Evolutionary conservation across 2,888 invertebrate genomes (phyloP).

Genomic region (Notodonta dromedarius): DNA sequence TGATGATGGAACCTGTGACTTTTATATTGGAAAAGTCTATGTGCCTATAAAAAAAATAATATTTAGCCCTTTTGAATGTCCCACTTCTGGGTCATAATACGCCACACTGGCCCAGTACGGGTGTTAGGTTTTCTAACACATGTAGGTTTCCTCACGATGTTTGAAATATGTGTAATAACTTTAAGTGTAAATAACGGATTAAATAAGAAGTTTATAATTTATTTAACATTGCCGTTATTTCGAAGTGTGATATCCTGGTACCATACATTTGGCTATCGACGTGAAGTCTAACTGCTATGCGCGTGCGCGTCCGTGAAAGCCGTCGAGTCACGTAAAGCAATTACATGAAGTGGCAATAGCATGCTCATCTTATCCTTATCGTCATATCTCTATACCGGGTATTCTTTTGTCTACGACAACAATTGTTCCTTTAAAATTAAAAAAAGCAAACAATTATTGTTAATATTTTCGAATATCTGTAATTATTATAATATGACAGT

Average conservation of each 20-base stretch:
- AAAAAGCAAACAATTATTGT: background rate
- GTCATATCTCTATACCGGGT: slow-evolving; percentile 37
- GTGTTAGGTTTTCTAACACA: no score
- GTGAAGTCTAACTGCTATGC: slow-evolving; percentile 20
- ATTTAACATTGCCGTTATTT: background rate
- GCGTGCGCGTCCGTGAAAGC: slow-evolving; percentile 48
- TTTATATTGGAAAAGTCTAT: background rate
- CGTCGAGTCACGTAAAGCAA: slow-evolving; percentile 58
- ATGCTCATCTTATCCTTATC: slow-evolving; percentile 43
- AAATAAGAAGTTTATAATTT: background rate
- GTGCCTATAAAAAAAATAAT: background rate
- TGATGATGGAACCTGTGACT: slow-evolving; percentile 13
- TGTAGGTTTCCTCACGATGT: no score
- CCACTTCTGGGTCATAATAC: no score
- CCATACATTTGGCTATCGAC: background rate
- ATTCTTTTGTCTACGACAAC: slow-evolving; percentile 38
- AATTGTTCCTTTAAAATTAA: slow-evolving; percentile 1
- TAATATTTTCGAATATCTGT: no score
- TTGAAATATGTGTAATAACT: background rate
- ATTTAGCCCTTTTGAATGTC: no score
- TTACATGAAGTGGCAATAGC: slow-evolving; percentile 37
- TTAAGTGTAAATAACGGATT: background rate
- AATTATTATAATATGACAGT: no score
- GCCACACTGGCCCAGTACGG: no score
- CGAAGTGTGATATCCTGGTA: background rate